Percentiles rank a stretch among this genome's conserved stretches.
Evolutionary conservation across 2,113 vertebrate species (phyloP).

Genomic region (Psophia crepitans): DNA sequence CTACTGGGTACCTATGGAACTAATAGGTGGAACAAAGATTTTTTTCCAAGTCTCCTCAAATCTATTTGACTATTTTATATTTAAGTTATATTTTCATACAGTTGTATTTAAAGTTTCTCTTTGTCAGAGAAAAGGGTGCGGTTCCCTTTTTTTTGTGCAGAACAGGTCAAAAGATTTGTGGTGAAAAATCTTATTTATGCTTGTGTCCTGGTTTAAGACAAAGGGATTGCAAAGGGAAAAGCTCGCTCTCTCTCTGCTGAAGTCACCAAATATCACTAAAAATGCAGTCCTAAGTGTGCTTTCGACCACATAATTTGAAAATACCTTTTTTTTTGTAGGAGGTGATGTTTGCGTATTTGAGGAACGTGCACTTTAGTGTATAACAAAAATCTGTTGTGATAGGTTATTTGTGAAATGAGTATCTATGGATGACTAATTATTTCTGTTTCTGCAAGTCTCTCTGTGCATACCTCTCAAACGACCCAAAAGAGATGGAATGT

Average conservation of each 20-base stretch:
- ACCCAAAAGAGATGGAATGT: background rate
- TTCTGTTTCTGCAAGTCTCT: background rate
- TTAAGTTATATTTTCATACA: conserved; percentile 86
- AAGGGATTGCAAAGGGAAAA: conserved; percentile 2
- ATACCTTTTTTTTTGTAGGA: background rate
- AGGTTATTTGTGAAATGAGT: background rate
- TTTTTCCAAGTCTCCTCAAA: conserved; percentile 76
- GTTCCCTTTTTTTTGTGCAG: conserved; percentile 45
- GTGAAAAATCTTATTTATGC: conserved; percentile 10
- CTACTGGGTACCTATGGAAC: conserved; percentile 70
- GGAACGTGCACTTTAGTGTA: background rate
- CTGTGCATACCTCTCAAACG: conserved; percentile 2
- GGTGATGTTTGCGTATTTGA: background rate
- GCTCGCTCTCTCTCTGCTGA: conserved; percentile 5
- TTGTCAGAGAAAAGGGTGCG: conserved; percentile 54
- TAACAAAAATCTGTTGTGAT: background rate
- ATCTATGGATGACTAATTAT: background rate
- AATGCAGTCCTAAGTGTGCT: background rate
- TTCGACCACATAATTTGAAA: background rate
- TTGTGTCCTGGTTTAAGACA: conserved; percentile 6
- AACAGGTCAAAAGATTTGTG: conserved; percentile 34
- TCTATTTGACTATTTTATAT: conserved; percentile 81
- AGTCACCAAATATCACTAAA: conserved; percentile 11
- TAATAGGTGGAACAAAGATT: conserved; percentile 75
- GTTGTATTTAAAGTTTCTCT: conserved; percentile 79